Conservation (phyloP, 2,113 vertebrate species). For the Cervus canadensis region DNA sequence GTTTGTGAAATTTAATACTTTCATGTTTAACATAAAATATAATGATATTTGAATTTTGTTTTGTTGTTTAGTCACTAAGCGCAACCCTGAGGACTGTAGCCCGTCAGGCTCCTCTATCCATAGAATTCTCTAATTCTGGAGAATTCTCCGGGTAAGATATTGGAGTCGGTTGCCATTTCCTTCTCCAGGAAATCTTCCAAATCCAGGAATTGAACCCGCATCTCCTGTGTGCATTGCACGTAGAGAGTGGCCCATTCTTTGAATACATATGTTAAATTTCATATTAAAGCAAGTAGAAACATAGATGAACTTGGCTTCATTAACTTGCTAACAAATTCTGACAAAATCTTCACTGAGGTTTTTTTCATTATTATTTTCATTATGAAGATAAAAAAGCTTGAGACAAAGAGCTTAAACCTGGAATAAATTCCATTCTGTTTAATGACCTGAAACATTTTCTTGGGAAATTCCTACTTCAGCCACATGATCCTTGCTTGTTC, state of each 20-base stretch:
- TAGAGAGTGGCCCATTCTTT: not conserved
- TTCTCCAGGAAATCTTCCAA: not conserved
- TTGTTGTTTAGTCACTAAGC: not conserved
- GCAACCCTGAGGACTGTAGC: rapidly evolving
- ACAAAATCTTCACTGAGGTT: not conserved
- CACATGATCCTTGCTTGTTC: not conserved
- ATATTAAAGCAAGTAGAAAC: not conserved
- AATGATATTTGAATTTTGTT: not conserved
- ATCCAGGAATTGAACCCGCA: not conserved
- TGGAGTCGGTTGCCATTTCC: not conserved
- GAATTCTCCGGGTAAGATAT: not conserved
- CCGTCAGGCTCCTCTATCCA: not conserved
- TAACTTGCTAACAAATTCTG: not conserved
- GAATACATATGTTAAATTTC: not conserved
- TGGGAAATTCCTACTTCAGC: not conserved
- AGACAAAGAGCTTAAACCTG: not conserved
- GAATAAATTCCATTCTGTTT: slow-evolving; percentile 21
- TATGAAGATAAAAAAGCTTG: not conserved
- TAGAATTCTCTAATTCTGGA: not conserved
- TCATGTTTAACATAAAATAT: not conserved
- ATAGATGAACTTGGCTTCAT: not conserved
- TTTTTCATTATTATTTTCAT: not conserved
- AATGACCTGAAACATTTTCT: not conserved
- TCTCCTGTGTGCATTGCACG: not conserved
- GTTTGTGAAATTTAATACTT: not conserved